Evolutionary conservation across 2,113 vertebrate species (phyloP), one percentile per base, ranked within the genome.

Genomic region (Maccullochella peelii): DNA sequence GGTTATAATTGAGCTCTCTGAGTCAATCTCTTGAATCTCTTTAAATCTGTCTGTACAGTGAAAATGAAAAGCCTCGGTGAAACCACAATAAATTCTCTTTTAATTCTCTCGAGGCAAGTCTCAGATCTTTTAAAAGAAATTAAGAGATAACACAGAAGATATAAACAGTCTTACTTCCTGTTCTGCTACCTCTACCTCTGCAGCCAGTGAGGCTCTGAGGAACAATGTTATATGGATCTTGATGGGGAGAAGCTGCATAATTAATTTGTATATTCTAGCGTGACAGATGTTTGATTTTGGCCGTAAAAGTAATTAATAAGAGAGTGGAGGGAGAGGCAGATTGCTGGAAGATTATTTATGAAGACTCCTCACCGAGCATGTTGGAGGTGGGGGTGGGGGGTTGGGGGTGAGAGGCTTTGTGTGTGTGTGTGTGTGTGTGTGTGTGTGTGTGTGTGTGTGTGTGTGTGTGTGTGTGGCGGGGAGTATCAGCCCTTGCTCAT

Each of bases 221-320:
- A 74, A 65, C 76, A 65, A 25, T 89, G 90, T 88, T 91, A 86
- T 89, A 92, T 91, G 86, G 82, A 86, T 90, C 77, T 82, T 94
- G 92, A 94, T 90, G 87, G 89, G 87, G 91, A 94, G 91, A 95
- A 95, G 94, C 93, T 94, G 95, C 95, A 95, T 94, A 95, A 96
- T 96, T 96, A 95, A 95, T 96, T 95, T 95, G 95, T 95, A 93
- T 95, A 93, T 95, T 94, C 92, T 92, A 92, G 86, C 89, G 92
- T 94, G 95, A 96, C 95, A 96, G 95, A 95, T 95, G 95, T 96
- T 95, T 94, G 94, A 95, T 95, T 96, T 95, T 95, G 95, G 95
- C 92, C 33, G 78, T 95, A 95, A 95, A 95, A 95, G 90, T 94
- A 95, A 95, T 96, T 95, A 95, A 96, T 95, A 95, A 94, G 90